Base-by-base conservation (phyloP, 2,113 vertebrate genomes). In the Camelus dromedarius region DNA sequence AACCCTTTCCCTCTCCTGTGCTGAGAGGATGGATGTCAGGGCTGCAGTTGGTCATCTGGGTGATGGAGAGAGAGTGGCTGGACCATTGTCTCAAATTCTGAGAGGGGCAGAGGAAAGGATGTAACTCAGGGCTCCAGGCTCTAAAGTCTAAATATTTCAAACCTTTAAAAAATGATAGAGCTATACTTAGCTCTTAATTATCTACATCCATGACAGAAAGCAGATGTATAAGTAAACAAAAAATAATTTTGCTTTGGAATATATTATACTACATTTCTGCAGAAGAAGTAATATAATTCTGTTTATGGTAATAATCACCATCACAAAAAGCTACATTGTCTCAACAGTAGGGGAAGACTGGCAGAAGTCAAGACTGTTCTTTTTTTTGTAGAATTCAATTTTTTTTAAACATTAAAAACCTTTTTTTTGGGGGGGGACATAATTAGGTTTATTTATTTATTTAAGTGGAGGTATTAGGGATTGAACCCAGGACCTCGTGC, bases 201-300 rank as follows among this genome's bases (percentile, higher is more conserved):
- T 92, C 84, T 84, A 50, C 67, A 16, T 48, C 46, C 14, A 46
- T 6, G 95, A 82, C 69, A 96, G 76, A 81, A 94, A 79, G 85
- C 76, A 96, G 69, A 75, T 50, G 66, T 52, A 69, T 69, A 89
- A 92, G 81, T 79, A 89, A 80, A 95, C 42, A 79, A 64, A 64
- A 66, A 91, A 52, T 81, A 66, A 56, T 48, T 52, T 76, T 52
- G 48, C 93, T 91, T 77, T 93, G 76, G 91, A 93, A 76, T 75
- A 24, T 58, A 56, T 85, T 42, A 80, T 24, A 8, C 64, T 52
- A 6, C 28, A 32, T 62, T 67, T 77, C 72, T 82, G 35, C 67
- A 91, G 77, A 54, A 58, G 72, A 48, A 22, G 22, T 35, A 13
- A 54, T 20, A 48, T 35, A 13, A 54, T 20, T 48, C 75, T 24